Evolutionary conservation across 2,797 vertebrate genomes (phyloP).

Genomic region (Lepilemur ruficaudatus): DNA sequence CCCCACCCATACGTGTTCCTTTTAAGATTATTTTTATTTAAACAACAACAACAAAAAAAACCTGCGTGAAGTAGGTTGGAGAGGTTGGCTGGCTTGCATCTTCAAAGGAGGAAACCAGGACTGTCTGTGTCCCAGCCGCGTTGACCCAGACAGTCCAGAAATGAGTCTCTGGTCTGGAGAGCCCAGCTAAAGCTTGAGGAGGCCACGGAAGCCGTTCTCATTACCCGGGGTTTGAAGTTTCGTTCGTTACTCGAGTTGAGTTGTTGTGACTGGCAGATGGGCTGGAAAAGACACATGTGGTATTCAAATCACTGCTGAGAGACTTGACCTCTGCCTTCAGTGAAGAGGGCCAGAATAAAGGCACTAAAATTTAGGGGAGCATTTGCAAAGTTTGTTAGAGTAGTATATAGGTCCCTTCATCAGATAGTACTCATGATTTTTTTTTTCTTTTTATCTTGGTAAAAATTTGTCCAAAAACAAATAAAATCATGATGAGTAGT

Average conservation of each 20-base stretch:
- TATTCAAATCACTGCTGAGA: constrained; percentile 44
- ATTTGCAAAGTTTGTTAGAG: neutral
- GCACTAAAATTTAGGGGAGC: neutral
- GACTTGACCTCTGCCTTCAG: constrained; percentile 35
- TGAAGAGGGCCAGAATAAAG: neutral
- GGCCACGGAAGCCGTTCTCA: neutral
- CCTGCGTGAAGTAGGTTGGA: neutral
- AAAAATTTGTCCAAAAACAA: neutral
- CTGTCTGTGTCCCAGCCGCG: neutral
- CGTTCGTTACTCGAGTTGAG: neutral
- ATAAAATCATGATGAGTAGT: neutral
- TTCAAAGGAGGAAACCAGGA: constrained; percentile 17
- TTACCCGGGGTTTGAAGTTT: constrained; percentile 37
- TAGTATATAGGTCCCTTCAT: neutral
- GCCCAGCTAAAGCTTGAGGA: neutral
- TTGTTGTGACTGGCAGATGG: constrained; percentile 58
- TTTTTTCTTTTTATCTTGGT: neutral
- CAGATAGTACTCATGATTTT: neutral
- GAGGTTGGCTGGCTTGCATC: neutral
- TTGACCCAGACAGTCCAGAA: constrained; percentile 31
- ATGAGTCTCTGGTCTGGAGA: neutral
- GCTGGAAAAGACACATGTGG: constrained; percentile 46
- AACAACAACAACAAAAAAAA: neutral
- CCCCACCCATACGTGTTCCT: neutral
- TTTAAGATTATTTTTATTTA: neutral